Conservation (phyloP, 2,113 vertebrate genomes). For the Microcebus griseorufus region DNA sequence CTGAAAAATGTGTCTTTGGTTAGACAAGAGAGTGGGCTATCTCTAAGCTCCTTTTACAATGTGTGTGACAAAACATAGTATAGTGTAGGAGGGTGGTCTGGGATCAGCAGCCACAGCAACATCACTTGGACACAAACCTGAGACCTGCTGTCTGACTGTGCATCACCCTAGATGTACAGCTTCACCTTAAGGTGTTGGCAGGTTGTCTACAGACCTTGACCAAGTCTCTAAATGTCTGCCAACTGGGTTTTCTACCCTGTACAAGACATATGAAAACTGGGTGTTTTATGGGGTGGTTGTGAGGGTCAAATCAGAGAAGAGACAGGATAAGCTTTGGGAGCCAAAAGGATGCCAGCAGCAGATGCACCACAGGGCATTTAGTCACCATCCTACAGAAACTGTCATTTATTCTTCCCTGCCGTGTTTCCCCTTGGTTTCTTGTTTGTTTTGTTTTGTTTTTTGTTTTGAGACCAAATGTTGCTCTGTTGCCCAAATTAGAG, state of each 20-base stretch:
- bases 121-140: background rate
- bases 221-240: background rate
- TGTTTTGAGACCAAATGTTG: too few relatives aligned
- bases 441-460: too few relatives aligned
- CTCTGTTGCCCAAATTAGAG: too few relatives aligned
- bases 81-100: too few relatives aligned
- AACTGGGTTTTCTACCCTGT: background rate
- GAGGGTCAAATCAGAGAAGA: background rate
- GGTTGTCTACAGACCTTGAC: background rate
- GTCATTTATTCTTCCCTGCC: background rate
- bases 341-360: background rate
- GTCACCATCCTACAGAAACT: background rate
- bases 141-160: background rate
- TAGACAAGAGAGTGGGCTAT: fast-evolving
- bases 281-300: background rate
- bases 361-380: background rate
- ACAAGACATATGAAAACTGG: background rate
- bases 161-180: background rate
- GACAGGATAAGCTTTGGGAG: background rate
- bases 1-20: background rate
- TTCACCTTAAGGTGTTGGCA: background rate
- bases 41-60: background rate
- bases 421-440: background rate
- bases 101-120: too few relatives aligned
- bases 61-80: background rate